These are phyloP conservation scores for Crocuta crocuta DNA, from an alignment of 2,113 vertebrate genomes.

Conservation along the genomic window DNA sequence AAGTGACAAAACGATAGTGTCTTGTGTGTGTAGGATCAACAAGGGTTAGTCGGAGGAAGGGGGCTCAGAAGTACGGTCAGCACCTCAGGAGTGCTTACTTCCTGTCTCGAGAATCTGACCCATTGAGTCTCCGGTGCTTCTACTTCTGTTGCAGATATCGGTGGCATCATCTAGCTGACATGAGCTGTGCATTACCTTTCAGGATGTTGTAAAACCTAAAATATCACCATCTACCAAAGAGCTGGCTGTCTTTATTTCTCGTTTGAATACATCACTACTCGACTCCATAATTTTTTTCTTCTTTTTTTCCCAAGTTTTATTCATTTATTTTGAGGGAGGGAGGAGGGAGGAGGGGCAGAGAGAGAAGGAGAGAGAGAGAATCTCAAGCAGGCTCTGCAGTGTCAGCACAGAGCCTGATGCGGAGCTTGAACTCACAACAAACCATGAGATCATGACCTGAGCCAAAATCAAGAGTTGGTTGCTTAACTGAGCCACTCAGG, in stretches of 20 bases:
- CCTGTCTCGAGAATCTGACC: not conserved
- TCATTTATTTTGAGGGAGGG: no score
- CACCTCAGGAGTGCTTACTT: not conserved
- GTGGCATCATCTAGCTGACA: not conserved
- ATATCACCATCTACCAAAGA: not conserved
- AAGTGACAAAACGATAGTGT: not conserved
- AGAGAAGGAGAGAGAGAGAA: no score
- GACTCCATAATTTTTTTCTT: no score
- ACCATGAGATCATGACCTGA: no score
- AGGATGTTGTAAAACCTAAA: not conserved
- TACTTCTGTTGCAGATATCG: not conserved
- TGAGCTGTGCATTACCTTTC: not conserved
- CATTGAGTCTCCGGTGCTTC: not conserved
- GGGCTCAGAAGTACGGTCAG: rapidly evolving
- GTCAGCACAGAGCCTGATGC: no score
- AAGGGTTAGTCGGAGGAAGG: not conserved
- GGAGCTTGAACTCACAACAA: no score
- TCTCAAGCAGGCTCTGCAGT: no score
- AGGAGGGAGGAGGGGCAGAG: no score
- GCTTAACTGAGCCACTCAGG: no score
- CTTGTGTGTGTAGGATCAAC: not conserved
- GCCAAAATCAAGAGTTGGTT: no score
- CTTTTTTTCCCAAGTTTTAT: no score
- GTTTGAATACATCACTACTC: not conserved
- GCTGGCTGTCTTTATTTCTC: not conserved